These are phyloP conservation scores for Zootermopsis nevadensis DNA, from an alignment of 2,888 invertebrate genomes.

Conservation along the genomic window DNA sequence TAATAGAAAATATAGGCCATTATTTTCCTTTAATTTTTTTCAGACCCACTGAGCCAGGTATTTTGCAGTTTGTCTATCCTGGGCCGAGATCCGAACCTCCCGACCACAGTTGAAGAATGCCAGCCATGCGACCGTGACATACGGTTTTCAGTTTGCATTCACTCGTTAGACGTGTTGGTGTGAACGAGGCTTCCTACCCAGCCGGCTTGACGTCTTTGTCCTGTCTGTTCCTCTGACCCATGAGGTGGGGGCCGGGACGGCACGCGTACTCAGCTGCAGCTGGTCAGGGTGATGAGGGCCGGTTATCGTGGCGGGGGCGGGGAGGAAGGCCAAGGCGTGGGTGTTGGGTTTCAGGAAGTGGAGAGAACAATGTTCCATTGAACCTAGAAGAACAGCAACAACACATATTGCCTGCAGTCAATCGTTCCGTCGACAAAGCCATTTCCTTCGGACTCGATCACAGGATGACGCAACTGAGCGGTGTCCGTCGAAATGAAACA, in stretches of 20 bases:
- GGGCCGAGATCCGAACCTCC: no score
- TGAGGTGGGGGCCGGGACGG: not conserved
- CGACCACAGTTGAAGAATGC: no score
- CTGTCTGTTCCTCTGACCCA: no score
- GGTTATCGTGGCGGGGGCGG: not conserved
- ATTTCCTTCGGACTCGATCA: conserved; percentile 3
- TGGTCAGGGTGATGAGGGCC: not conserved
- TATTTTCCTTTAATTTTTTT: no score
- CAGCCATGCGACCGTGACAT: no score
- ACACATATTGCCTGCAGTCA: conserved; percentile 11
- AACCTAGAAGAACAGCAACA: not conserved
- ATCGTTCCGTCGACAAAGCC: conserved; percentile 24
- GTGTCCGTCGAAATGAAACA: not conserved
- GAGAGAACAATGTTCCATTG: conserved; percentile 29
- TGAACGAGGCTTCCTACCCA: not conserved
- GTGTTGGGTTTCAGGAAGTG: conserved; percentile 31
- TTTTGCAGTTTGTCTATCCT: no score
- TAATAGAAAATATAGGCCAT: no score
- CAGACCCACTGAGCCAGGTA: no score
- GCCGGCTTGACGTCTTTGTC: not conserved
- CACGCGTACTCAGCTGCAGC: not conserved
- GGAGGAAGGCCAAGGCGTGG: conserved; percentile 1
- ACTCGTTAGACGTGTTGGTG: not conserved
- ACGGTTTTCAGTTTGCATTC: no score
- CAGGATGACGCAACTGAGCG: not conserved